These are phyloP conservation scores for Drosophila borborema DNA, from an alignment of 2,888 invertebrate genomes.

Conservation along the genomic window DNA sequence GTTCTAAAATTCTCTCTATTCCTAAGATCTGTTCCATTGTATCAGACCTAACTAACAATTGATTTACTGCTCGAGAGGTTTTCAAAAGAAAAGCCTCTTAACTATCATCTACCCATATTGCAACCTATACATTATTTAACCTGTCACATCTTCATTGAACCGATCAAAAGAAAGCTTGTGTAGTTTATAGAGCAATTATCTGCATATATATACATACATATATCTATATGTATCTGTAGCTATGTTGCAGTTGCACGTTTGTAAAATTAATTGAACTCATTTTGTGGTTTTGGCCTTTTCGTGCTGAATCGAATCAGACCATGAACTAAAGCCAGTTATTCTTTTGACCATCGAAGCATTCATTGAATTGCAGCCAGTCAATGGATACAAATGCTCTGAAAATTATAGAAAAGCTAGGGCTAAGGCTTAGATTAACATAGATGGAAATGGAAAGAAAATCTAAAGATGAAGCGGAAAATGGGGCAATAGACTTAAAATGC, in stretches of 20 bases:
- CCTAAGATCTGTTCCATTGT: neutral
- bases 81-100: neutral
- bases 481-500: too few relatives aligned
- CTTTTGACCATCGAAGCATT: conserved; percentile 24
- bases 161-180: conserved; percentile 21
- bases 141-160: conserved; percentile 11
- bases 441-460: neutral
- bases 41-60: neutral
- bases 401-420: neutral
- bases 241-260: conserved; percentile 9
- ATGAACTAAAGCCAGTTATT: conserved; percentile 31
- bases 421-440: neutral
- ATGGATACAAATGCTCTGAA: neutral
- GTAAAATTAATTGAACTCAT: conserved; percentile 12
- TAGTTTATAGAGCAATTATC: conserved; percentile 15
- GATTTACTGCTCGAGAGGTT: neutral
- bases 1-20: too few relatives aligned
- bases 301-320: conserved; percentile 31
- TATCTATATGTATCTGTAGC: neutral
- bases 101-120: neutral
- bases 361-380: neutral
- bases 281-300: conserved; percentile 17
- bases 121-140: neutral
- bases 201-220: neutral
- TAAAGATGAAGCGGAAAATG: neutral